Evolutionary conservation across 2,888 invertebrate species (phyloP), one percentile per base, ranked within the genome.

Genomic region (Leptopilina syphax): DNA sequence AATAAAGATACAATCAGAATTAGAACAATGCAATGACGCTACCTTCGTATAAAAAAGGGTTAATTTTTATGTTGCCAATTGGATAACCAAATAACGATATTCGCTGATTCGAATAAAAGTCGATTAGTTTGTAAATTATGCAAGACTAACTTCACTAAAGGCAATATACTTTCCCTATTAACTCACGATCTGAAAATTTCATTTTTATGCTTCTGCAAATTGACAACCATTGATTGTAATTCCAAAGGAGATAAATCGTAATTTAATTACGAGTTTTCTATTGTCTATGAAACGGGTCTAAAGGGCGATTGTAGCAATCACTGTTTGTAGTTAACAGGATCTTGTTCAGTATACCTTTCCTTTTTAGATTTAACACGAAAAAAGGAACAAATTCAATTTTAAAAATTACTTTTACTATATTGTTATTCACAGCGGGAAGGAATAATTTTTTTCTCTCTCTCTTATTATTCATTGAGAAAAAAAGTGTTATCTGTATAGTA

Each of bases 241-340:
- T 27, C 54, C 8, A 34, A 13, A 12, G 27, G 8, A 73, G 34
- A 57, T 73, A 73, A 57, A 73, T 73, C 57, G 57, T n/a, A 73
- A 73, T 73, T 73, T 57, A 57, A 73, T 73, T 73, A 73, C 73
- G 13, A 70, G 57, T 54, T 57, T 57, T 41, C 9, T 27, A 73
- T 73, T 73, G 73, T 73, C n/a, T 50, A 10, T 57, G n/a, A 10
- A 73, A 8, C 34, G 9, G 73, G n/a, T 73, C 34, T 73, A 57
- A 63, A 12, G 34, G 34, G 34, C 54, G 73, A 73, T 57, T 34
- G 10, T 41, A 34, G 54, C 57, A 73, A 57, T 73, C 27, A 57
- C 24, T 34, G 73, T 54, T 54, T 12, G 13, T 18, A 70, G 24
- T 47, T 70, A 7, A 34, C n/a, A 73, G 34, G 27, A 73, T 57